A percentile compares a stretch with the other conserved stretches of the same genome.
phyloP scores from a whole-genome alignment of 1,140 invertebrate genomes.

The Zophobas morio region DNA sequence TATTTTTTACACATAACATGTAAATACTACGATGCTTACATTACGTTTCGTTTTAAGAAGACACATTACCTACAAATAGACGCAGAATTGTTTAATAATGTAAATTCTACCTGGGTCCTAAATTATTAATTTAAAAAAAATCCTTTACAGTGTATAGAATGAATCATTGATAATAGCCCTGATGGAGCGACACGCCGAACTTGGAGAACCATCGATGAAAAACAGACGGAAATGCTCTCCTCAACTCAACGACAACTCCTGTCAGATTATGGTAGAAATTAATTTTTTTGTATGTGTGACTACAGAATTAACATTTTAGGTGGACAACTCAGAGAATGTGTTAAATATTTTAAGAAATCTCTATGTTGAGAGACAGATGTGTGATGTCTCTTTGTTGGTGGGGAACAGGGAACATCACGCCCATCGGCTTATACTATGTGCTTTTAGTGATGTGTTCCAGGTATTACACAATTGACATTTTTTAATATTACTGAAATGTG shows the following conservation, averaged over 20 bases:
- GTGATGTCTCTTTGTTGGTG: constrained; percentile 63
- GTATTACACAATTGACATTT: constrained; percentile 67
- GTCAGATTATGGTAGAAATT: constrained; percentile 49
- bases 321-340: constrained; percentile 63
- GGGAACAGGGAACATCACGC: constrained; percentile 82
- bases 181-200: constrained; percentile 12
- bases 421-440: constrained; percentile 93
- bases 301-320: constrained; percentile 37
- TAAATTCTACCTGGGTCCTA: too few species aligned
- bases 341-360: constrained; percentile 62
- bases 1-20: too few species aligned
- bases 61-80: too few species aligned
- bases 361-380: constrained; percentile 63
- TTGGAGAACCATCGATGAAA: constrained; percentile 18
- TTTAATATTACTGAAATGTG: background rate
- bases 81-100: too few species aligned
- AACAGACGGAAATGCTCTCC: constrained; percentile 27
- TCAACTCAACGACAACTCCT: constrained; percentile 39
- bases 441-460: constrained; percentile 96
- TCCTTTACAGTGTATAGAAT: background rate
- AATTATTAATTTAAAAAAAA: too few species aligned
- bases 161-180: background rate
- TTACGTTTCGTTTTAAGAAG: too few species aligned
- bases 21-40: too few species aligned
- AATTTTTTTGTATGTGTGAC: background rate